Conservation (phyloP, 2,888 invertebrate species). For the Bibio marci region DNA sequence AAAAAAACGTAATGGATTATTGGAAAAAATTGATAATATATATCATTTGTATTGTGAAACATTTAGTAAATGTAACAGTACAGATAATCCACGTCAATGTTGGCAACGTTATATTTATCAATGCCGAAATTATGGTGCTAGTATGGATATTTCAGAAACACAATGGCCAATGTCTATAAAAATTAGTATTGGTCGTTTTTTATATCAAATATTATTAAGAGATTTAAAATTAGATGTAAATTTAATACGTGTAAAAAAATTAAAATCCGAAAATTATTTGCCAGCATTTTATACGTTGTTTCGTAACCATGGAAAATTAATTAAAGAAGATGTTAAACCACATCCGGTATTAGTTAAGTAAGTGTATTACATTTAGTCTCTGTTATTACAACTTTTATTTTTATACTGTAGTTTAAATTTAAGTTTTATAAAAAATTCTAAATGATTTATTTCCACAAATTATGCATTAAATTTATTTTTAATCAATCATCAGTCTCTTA, state of each 20-base stretch:
- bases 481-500: no score
- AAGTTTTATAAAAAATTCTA: no score
- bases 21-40: conserved; percentile 43
- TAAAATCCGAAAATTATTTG: conserved; percentile 35
- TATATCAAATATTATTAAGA: conserved; percentile 72
- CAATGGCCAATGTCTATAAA: conserved; percentile 50
- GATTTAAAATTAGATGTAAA: conserved; percentile 71
- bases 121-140: conserved; percentile 34
- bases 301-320: conserved; percentile 42
- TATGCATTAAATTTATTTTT: no score
- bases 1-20: conserved; percentile 44
- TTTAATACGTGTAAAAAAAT: conserved; percentile 37
- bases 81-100: conserved; percentile 43
- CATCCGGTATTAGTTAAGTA: conserved; percentile 54
- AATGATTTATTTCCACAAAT: no score
- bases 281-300: conserved; percentile 68
- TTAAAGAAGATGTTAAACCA: conserved; percentile 63
- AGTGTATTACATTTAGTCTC: neutral
- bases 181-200: conserved; percentile 57
- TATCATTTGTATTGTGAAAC: conserved; percentile 48
- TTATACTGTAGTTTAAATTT: neutral
- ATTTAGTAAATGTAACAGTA: conserved; percentile 33
- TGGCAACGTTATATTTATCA: conserved; percentile 52
- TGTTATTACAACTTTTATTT: neutral
- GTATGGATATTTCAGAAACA: conserved; percentile 37